Conservation (phyloP, 2,888 invertebrate species). For the Cyrtodaria siliqua region DNA sequence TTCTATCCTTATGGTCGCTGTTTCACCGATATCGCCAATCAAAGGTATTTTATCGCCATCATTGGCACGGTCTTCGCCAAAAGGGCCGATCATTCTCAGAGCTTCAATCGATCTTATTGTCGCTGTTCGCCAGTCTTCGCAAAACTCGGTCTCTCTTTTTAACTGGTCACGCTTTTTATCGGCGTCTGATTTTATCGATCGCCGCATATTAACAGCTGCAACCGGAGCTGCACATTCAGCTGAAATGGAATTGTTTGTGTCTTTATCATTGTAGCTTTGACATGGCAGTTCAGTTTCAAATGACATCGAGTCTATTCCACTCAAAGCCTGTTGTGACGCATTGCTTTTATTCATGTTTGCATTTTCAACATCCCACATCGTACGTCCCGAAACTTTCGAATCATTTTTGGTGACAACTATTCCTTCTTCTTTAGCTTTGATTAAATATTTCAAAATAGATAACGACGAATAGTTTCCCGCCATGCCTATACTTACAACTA, state of each 20-base stretch:
- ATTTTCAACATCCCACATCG: no score
- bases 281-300: no score
- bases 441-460: conserved; percentile 3
- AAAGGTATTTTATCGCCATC: conserved; percentile 15
- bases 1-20: no score
- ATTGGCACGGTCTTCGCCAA: not conserved
- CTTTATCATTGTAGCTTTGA: no score
- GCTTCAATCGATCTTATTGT: conserved; percentile 56
- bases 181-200: conserved; percentile 16
- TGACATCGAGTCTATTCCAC: no score
- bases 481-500: conserved; percentile 33
- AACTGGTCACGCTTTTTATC: conserved; percentile 16
- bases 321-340: no score
- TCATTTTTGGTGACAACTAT: no score
- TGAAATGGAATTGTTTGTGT: no score
- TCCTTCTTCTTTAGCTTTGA: not conserved
- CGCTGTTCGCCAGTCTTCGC: conserved; percentile 51
- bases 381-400: no score
- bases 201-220: conserved; percentile 1
- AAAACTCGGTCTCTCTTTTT: conserved; percentile 47
- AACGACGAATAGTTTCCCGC: conserved; percentile 17
- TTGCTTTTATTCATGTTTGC: no score
- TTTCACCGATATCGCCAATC: not conserved
- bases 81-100: conserved; percentile 48
- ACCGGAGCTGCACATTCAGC: not conserved